phyloP scores from a whole-genome alignment of 1,140 invertebrate genomes.

The Trinorchestia longiramus region DNA sequence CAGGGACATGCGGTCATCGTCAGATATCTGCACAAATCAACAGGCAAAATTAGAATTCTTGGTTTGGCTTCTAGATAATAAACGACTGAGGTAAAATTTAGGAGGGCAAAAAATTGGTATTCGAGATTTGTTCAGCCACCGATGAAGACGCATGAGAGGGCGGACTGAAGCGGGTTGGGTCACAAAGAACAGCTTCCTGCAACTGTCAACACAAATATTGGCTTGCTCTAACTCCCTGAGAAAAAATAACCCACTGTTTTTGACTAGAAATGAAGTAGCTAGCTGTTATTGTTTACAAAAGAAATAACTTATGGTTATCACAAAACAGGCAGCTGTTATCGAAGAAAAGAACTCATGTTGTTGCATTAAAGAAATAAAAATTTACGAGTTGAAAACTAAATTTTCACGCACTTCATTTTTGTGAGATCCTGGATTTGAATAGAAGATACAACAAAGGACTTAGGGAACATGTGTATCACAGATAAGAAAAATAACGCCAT shows the following conservation, averaged over 20 bases:
- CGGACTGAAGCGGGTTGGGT: neutral
- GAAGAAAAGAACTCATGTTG: neutral
- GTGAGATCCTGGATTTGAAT: neutral
- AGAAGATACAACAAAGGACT: neutral
- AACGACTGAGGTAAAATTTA: too few species aligned
- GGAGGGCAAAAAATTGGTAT: neutral
- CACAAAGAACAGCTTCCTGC: neutral
- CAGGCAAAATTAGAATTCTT: neutral
- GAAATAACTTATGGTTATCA: neutral
- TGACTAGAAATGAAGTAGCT: neutral
- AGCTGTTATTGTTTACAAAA: neutral
- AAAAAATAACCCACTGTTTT: neutral
- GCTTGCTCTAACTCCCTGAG: neutral
- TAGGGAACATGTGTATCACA: neutral
- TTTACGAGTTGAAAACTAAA: neutral
- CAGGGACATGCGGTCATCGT: constrained; percentile 95
- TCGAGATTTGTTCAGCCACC: neutral
- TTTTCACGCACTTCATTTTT: too few species aligned
- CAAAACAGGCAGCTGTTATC: neutral
- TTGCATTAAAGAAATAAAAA: neutral
- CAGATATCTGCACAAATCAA: constrained; percentile 82
- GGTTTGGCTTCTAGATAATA: neutral
- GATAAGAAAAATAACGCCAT: neutral
- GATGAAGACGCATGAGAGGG: neutral
- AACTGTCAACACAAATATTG: neutral